Conservation (phyloP, 53 echinoderm and acorn worm genomes). For the Actinopyga echinites region DNA sequence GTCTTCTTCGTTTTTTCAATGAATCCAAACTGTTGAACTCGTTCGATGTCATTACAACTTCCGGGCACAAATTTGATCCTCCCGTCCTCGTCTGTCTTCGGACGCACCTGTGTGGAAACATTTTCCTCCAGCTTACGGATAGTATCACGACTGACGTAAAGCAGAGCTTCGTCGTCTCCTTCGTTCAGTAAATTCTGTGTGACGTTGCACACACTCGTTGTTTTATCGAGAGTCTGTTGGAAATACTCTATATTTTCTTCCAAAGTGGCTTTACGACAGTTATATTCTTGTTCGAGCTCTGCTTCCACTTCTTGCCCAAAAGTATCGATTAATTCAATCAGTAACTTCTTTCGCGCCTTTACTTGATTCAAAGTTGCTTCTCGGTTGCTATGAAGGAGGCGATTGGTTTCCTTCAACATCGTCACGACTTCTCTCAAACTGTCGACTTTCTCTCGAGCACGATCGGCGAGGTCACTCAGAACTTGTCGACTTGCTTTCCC, state of each 20-base stretch:
- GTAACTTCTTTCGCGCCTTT: conserved; percentile 62
- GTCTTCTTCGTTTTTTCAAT: conserved; percentile 59
- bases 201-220: conserved; percentile 86
- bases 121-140: conserved; percentile 81
- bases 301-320: conserved; percentile 75
- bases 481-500: conserved; percentile 65
- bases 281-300: conserved; percentile 76
- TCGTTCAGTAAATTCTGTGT: conserved; percentile 78
- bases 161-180: conserved; percentile 83
- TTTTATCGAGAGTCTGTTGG: conserved; percentile 85
- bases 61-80: conserved; percentile 68
- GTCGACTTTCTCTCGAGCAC: conserved; percentile 73
- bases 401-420: conserved; percentile 70
- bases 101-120: conserved; percentile 55
- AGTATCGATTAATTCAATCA: conserved; percentile 71
- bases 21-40: conserved; percentile 57
- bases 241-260: conserved; percentile 71
- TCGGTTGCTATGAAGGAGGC: conserved; percentile 71
- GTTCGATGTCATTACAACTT: conserved; percentile 44
- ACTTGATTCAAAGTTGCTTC: conserved; percentile 66
- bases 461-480: conserved; percentile 58
- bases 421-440: conserved; percentile 62
- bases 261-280: conserved; percentile 57
- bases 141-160: conserved; percentile 83
- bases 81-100: conserved; percentile 77